A percentile compares a stretch with the other conserved stretches of the same genome.
These are phyloP conservation scores for Ceuthmochares aereus DNA, from an alignment of 2,113 vertebrate species.

Conservation along the genomic window DNA sequence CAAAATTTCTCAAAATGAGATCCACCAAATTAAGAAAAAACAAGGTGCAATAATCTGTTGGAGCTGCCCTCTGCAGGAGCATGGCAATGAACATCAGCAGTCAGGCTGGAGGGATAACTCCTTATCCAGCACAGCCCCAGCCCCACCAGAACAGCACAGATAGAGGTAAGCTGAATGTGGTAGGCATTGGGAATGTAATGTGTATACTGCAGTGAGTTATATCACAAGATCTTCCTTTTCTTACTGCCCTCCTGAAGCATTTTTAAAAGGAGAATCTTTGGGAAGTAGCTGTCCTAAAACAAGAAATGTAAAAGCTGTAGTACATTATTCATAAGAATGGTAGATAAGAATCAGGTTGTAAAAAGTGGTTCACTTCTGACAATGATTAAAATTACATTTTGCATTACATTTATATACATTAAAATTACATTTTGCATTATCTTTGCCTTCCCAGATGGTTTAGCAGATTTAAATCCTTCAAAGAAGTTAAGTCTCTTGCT, in stretches of 20 bases:
- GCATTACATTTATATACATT: conserved; percentile 21
- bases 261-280: neutral
- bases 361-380: neutral
- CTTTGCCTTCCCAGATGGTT: conserved; percentile 12
- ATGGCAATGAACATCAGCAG: neutral
- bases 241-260: neutral
- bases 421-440: conserved; percentile 27
- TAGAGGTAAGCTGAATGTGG: neutral
- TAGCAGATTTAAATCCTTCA: conserved; percentile 25
- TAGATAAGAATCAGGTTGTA: neutral
- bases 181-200: accelerated
- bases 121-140: neutral
- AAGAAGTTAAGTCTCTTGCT: neutral
- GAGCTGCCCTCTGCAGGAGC: neutral
- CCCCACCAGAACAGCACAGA: neutral
- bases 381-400: conserved; percentile 32
- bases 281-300: neutral
- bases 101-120: neutral
- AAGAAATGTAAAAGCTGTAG: neutral
- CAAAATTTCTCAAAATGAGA: neutral
- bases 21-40: accelerated
- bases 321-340: neutral
- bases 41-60: accelerated
- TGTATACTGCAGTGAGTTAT: accelerated
- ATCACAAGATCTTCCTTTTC: neutral